These are phyloP conservation scores for Todiramphus chloris DNA, from an alignment of 2,113 vertebrate species.

Conservation along the genomic window DNA sequence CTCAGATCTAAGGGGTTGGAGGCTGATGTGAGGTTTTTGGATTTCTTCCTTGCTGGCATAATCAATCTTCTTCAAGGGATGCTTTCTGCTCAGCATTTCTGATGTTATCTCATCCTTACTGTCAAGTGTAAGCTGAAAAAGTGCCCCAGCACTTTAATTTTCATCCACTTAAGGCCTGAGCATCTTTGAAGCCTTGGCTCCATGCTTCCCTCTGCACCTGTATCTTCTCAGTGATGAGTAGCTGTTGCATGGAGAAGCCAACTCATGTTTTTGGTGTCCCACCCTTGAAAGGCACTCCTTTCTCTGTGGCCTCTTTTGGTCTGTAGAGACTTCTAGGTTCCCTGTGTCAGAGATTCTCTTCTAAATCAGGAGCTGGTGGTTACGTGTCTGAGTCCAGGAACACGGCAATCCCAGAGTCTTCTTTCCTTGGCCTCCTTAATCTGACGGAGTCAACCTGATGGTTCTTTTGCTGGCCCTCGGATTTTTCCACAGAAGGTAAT, in stretches of 20 bases:
- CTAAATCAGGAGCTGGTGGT: background rate
- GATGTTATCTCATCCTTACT: background rate
- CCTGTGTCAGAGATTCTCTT: background rate
- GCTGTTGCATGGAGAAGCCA: background rate
- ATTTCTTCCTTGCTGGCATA: background rate
- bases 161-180: background rate
- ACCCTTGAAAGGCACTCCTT: background rate
- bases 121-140: constrained; percentile 30
- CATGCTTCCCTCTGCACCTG: background rate
- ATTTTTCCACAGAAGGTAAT: background rate
- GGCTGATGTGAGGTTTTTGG: background rate
- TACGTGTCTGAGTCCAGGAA: background rate
- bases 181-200: background rate
- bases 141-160: background rate
- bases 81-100: background rate
- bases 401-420: background rate
- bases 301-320: background rate
- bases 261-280: background rate
- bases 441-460: background rate
- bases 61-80: constrained; percentile 3
- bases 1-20: background rate
- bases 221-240: fast-evolving
- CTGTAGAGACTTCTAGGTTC: background rate
- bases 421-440: background rate
- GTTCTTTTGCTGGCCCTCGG: background rate